phyloP scores from a whole-genome alignment of 1,140 invertebrate species.

The Scaptomyza montana region DNA sequence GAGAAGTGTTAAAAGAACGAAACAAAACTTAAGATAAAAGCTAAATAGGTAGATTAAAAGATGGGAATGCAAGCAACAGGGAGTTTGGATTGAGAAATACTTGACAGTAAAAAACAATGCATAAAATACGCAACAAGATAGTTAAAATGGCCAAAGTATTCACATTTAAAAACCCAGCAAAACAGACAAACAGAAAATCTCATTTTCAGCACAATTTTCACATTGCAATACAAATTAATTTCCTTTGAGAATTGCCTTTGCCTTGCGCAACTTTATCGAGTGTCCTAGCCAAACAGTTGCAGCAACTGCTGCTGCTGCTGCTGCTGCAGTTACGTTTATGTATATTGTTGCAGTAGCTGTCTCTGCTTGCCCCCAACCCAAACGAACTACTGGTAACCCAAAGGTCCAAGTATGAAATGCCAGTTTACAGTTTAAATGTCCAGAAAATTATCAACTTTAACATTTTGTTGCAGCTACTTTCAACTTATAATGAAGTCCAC shows the following conservation, averaged over 20 bases:
- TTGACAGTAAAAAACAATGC: not conserved
- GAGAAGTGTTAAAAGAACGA: not conserved
- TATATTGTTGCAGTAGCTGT: slow-evolving; percentile 60
- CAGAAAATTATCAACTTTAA: slow-evolving; percentile 78
- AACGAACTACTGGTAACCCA: slow-evolving; percentile 1
- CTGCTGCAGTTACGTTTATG: slow-evolving; percentile 69
- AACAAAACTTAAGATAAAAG: not conserved
- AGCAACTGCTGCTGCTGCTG: slow-evolving; percentile 26
- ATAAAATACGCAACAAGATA: not conserved
- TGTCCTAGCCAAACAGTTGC: slow-evolving; percentile 53
- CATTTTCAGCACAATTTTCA: slow-evolving; percentile 74
- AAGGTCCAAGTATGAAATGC: slow-evolving; percentile 69
- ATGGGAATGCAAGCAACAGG: not conserved
- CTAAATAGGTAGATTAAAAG: not conserved
- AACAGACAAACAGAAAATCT: slow-evolving; percentile 38
- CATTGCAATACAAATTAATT: slow-evolving; percentile 80
- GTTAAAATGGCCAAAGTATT: not conserved
- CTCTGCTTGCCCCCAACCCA: slow-evolving; percentile 12
- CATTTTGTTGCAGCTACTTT: slow-evolving; percentile 51
- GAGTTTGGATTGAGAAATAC: not conserved
- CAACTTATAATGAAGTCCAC: slow-evolving; percentile 74
- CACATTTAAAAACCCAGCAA: slow-evolving; percentile 6
- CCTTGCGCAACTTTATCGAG: slow-evolving; percentile 73
- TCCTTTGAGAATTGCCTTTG: slow-evolving; percentile 72
- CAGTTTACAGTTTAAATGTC: slow-evolving; percentile 74